Evolutionary conservation across 2,797 vertebrate genomes (phyloP), one percentile per base, ranked within the genome.

Genomic region (Varecia variegata): DNA sequence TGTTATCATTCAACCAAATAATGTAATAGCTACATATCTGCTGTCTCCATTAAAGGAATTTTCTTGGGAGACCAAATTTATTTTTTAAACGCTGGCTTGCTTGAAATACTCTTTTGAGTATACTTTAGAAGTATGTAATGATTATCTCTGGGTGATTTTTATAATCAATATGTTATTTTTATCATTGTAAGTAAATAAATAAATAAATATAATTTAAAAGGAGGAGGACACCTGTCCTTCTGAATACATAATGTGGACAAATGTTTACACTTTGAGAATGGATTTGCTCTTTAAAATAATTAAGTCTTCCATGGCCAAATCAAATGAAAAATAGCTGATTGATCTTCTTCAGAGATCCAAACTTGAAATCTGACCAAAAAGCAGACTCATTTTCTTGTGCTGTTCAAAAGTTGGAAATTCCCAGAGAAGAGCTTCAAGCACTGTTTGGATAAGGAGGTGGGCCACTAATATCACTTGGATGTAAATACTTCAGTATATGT

Each of bases 1-100:
- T 35, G 21, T 62, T 79, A 52, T 32, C 74, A 45, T 88, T 93
- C 94, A 25, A 95, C 81, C 81, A 89, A 87, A 80, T 30, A 77
- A 21, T 14, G 5, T 25, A 73, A 47, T 25, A 88, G 30, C 30
- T 14, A 83, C 20, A 35, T 58, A 65, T 85, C 15, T 87, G 32
- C 35, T 91, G 4, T 67, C 23, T 86, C 45, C 32, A 71, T 65
- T 52, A 88, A 80, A 80, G 50, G 50, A 52, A 91, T 74, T 94
- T 32, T 97, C 25, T 68, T 73, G 38, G 58, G 27, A 80, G 50
- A 50, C 4, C 7, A 86, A 30, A 93, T 86, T 92, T 73, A 65
- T 60, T 96, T 93, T 35, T 43, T 13, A 90, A 95, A 80, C 56
- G 68, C 32, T 58, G 25, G 13, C 11, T 18, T 32, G 32, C 54